Base-by-base conservation (phyloP, 2,113 vertebrate species). In the Varanus salvator region DNA sequence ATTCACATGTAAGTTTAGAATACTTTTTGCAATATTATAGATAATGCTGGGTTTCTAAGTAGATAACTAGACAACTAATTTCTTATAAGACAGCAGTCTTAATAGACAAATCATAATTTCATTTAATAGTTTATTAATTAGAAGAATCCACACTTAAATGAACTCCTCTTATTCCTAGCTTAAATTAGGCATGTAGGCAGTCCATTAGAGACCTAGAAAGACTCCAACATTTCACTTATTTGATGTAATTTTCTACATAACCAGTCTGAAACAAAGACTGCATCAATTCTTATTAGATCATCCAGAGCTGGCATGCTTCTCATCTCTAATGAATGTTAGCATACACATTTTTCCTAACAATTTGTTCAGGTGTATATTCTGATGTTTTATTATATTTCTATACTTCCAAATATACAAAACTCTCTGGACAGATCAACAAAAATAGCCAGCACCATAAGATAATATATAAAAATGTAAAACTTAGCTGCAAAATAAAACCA, bases 41-140 rank as follows among this genome's bases (percentile, higher is more conserved):
- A 72, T 19, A 29, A 72, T 31, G n/a, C 8, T 34, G 72, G 76
- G 38, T 44, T 44, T 44, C 44, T 74, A 34, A n/a, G 34, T n/a
- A 14, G n/a, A 17, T 14, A 6, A 34, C 4, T 23, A 4, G 3
- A 25, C 38, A 44, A 44, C 38, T 25, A 44, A 48, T 44, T 48
- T 76, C 38, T 31, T 74, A 34, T 14, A n/a, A 74, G 71, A n/a
- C 69, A 29, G 8, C 69, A n/a, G 7, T n/a, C 31, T 75, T 17
- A 5, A 3, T 95, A 92, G 87, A 93, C 86, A 93, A 90, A 54
- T 7, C 7, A 87, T 94, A 95, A 95, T 95, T 15, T 86, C 31
- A 95, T 95, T 94, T 90, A 38, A 87, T 72, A 0, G 80, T 93
- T 90, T 93, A 68, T 86, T 90, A 78, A 77, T 77, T 91, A 90